Evolutionary conservation across 1,140 invertebrate species (phyloP), one percentile per base, ranked within the genome.

Genomic region (Zelostemma sp.): DNA sequence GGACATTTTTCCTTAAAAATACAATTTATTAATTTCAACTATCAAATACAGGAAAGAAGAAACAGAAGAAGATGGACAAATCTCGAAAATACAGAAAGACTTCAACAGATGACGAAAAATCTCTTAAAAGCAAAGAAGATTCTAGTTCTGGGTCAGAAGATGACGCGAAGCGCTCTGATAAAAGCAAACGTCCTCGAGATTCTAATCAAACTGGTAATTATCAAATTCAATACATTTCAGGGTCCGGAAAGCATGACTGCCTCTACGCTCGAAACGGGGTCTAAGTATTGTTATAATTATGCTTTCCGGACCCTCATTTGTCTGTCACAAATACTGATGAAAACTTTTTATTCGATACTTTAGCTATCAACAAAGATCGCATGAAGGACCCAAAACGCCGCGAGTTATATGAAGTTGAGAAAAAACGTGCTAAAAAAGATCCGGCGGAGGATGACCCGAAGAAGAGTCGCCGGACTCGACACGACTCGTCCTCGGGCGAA

Each of bases 401-500:
- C 0, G 87, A 87, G 38, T 71, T 75, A 6, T 81, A 61, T 43
- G 86, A 87, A 21, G 82, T 78, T 45, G 88, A 87, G 1, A 78
- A 82, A 3, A 88, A 87, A 57, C 83, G 74, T 70, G 76, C 71
- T 47, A 84, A 70, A 64, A 85, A 80, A 28, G 87, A 87, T 1
- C 11, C 33, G 11, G 73, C 80, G 11, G 79, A 87, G 28, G 79
- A 80, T 31, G 85, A 87, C 68, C 79, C 80, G 17, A 88, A 85
- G 65, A 88, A 86, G 70, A 79, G 72, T 15, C 87, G 86, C 69
- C 85, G 86, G 73, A 78, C 84, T 40, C 81, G 85, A 41, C 89
- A 88, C 75, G 88, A 89, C 43, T 90, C 89, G 1, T 89, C 89
- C 5, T 90, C 90, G 0, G 88, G 88, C 1, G 89, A 91, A 35